Percentiles rank a stretch among this genome's conserved stretches.
Evolutionary conservation across 2,888 invertebrate species (phyloP).

Genomic region (Eupithecia dodoneata): DNA sequence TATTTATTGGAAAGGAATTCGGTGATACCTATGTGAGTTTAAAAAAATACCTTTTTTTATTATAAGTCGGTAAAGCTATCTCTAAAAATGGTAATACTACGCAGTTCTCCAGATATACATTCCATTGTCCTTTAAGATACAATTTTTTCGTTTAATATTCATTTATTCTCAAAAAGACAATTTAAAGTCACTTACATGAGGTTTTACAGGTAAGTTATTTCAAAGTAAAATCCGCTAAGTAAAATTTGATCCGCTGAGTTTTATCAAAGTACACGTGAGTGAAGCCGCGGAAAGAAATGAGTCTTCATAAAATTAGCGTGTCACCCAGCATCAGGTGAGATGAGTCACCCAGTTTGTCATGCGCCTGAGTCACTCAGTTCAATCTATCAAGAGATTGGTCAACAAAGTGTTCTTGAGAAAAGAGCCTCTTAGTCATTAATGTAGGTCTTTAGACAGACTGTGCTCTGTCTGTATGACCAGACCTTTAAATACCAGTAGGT

Average conservation of each 20-base stretch:
- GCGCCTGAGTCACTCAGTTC: conserved; percentile 42
- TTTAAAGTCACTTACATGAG: no score
- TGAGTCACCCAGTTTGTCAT: conserved; percentile 44
- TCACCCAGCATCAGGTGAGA: conserved; percentile 23
- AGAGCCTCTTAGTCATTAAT: conserved; percentile 35
- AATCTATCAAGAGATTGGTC: conserved; percentile 34
- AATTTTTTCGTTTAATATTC: no score
- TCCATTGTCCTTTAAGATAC: no score
- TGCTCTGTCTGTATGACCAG: background rate
- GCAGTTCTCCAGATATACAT: background rate
- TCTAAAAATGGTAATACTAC: background rate
- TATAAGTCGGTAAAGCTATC: background rate
- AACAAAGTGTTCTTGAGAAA: conserved; percentile 45
- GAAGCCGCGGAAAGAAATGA: background rate
- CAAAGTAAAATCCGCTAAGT: background rate
- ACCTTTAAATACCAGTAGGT: background rate
- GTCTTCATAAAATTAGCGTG: background rate
- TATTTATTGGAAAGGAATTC: background rate
- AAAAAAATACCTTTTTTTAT: background rate
- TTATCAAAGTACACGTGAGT: background rate
- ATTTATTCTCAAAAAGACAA: no score
- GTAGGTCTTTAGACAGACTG: conserved; percentile 2
- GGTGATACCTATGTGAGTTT: background rate
- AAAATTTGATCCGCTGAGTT: background rate
- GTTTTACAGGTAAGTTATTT: background rate